Evolutionary conservation across 1,140 invertebrate genomes (phyloP).

Genomic region (Zaprionus davidi): DNA sequence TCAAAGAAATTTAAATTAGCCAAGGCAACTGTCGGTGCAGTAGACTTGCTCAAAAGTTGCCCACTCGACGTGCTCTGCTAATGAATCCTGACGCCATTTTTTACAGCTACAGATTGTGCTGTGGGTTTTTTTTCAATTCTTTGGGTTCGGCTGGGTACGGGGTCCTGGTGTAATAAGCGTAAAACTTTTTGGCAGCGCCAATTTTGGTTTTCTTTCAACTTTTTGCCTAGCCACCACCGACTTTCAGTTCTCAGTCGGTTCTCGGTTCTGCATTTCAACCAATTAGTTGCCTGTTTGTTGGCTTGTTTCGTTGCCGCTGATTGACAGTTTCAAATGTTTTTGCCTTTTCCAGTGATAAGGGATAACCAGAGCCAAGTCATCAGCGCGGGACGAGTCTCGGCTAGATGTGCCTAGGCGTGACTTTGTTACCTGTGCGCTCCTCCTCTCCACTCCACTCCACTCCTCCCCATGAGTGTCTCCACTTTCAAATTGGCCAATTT

Average conservation of each 20-base stretch:
- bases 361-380: constrained; percentile 25
- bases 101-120: constrained; percentile 51
- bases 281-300: constrained; percentile 75
- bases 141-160: constrained; percentile 23
- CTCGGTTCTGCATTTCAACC: constrained; percentile 63
- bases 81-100: constrained; percentile 74
- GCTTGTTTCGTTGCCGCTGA: constrained; percentile 57
- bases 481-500: constrained; percentile 74
- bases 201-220: constrained; percentile 50
- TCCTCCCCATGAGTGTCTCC: constrained; percentile 12
- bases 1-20: constrained; percentile 81
- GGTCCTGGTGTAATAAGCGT: constrained; percentile 75
- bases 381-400: background rate
- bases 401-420: constrained; percentile 50
- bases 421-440: constrained; percentile 56
- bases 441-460: background rate
- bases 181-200: constrained; percentile 70
- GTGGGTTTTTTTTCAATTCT: constrained; percentile 22
- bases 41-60: constrained; percentile 62
- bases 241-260: constrained; percentile 31
- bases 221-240: constrained; percentile 25
- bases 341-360: constrained; percentile 61
- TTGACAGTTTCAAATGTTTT: constrained; percentile 72
- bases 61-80: constrained; percentile 62
- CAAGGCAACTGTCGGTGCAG: constrained; percentile 60